Conservation (phyloP, 2,797 vertebrate genomes). For the Danio tinwini region DNA sequence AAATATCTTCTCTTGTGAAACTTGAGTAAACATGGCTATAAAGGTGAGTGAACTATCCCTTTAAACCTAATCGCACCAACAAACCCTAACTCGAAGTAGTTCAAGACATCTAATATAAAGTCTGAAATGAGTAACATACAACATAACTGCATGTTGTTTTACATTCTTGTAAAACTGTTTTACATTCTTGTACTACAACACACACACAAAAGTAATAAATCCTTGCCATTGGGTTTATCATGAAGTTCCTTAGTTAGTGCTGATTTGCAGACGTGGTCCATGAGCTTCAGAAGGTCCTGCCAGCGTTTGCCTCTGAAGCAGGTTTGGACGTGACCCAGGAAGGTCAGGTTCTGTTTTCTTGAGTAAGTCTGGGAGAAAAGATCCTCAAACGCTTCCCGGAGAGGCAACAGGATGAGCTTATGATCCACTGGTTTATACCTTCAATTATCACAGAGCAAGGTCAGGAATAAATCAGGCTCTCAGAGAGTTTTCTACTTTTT, state of each 20-base stretch:
- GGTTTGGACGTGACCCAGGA: slow-evolving; percentile 95
- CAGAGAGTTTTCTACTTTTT: neutral
- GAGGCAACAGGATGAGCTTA: slow-evolving; percentile 89
- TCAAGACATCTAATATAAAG: no score
- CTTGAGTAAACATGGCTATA: no score
- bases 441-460: neutral
- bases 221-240: slow-evolving; percentile 78
- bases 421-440: slow-evolving; percentile 97
- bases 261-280: slow-evolving; percentile 95
- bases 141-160: no score
- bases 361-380: slow-evolving; percentile 96
- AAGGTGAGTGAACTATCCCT: no score
- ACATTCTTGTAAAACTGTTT: no score
- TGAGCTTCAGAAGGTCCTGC: slow-evolving; percentile 93
- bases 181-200: no score
- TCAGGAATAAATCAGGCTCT: neutral
- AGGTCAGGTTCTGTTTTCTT: slow-evolving; percentile 93
- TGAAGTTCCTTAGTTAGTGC: slow-evolving; percentile 84
- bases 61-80: no score
- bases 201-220: no score
- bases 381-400: slow-evolving; percentile 93
- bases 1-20: no score
- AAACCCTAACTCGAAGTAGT: no score
- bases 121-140: no score
- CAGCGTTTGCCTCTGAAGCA: slow-evolving; percentile 95